Percentiles rank a stretch among this genome's conserved stretches.
Evolutionary conservation across 2,888 invertebrate genomes (phyloP).

Genomic region (Oligia latruncula): DNA sequence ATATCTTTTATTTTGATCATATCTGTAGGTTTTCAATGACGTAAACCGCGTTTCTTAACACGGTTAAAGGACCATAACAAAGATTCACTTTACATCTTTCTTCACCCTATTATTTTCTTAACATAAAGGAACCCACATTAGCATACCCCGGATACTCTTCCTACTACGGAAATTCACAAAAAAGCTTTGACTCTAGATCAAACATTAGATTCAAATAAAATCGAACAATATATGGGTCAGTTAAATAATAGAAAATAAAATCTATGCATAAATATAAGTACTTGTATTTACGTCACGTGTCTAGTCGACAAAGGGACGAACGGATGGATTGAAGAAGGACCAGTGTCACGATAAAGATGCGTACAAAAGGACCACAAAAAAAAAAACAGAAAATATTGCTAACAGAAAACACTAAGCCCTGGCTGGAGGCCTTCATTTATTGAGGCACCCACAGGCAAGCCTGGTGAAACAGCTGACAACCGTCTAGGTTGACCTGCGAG

Average conservation of each 20-base stretch:
- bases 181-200: slow-evolving; percentile 40
- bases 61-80: background rate
- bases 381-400: background rate
- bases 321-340: slow-evolving; percentile 41
- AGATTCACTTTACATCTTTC: slow-evolving; percentile 21
- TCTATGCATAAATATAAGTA: slow-evolving; percentile 41
- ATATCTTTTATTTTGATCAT: background rate
- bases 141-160: background rate
- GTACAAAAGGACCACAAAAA: slow-evolving; percentile 27
- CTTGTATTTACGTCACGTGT: slow-evolving; percentile 56
- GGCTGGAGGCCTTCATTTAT: too few species aligned
- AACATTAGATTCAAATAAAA: slow-evolving; percentile 39
- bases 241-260: slow-evolving; percentile 56
- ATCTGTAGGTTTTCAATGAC: background rate
- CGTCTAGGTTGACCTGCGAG: too few species aligned
- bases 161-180: slow-evolving; percentile 24
- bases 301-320: slow-evolving; percentile 62
- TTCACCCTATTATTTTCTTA: slow-evolving; percentile 10
- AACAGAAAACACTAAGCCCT: too few species aligned
- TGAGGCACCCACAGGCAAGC: too few species aligned
- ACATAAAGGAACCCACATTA: slow-evolving; percentile 32
- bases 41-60: background rate
- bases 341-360: background rate
- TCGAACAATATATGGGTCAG: slow-evolving; percentile 53
- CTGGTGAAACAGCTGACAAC: too few species aligned